A percentile compares a stretch with the other conserved stretches of the same genome.
Evolutionary conservation across 2,888 invertebrate species (phyloP).

Genomic region (Apamea monoglypha): DNA sequence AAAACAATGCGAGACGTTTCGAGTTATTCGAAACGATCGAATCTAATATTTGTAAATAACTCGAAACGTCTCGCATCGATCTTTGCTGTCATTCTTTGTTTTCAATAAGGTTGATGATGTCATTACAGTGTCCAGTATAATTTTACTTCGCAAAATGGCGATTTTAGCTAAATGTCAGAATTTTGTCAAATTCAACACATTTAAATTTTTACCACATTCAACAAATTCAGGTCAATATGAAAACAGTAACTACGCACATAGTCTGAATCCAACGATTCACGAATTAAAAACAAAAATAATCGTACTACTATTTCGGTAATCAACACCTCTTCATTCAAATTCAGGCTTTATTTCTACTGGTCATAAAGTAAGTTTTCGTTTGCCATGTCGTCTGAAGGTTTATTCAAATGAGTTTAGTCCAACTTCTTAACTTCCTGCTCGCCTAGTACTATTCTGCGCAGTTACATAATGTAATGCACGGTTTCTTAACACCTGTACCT

Average conservation of each 20-base stretch:
- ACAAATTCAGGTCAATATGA: background rate
- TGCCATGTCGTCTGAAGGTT: conserved; percentile 51
- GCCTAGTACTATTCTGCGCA: conserved; percentile 68
- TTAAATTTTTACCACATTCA: background rate
- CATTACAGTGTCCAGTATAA: background rate
- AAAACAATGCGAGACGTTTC: too few species aligned
- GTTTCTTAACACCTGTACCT: conserved; percentile 44
- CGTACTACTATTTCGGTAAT: conserved; percentile 26
- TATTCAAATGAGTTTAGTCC: conserved; percentile 62
- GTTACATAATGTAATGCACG: conserved; percentile 63
- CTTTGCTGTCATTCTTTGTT: background rate
- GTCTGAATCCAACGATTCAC: conserved; percentile 4
- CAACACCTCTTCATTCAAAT: background rate
- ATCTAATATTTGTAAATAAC: background rate
- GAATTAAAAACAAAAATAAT: conserved; percentile 45
- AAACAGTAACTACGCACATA: background rate
- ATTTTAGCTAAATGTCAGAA: background rate
- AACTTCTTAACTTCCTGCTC: conserved; percentile 65
- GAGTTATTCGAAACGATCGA: too few species aligned
- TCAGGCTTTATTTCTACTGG: background rate
- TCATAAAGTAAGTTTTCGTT: conserved; percentile 17
- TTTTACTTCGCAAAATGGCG: background rate
- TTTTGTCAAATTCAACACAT: background rate
- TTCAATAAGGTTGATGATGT: background rate
- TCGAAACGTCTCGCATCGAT: background rate